phyloP scores from a whole-genome alignment of 2,113 vertebrate species.

The Tichodroma muraria region DNA sequence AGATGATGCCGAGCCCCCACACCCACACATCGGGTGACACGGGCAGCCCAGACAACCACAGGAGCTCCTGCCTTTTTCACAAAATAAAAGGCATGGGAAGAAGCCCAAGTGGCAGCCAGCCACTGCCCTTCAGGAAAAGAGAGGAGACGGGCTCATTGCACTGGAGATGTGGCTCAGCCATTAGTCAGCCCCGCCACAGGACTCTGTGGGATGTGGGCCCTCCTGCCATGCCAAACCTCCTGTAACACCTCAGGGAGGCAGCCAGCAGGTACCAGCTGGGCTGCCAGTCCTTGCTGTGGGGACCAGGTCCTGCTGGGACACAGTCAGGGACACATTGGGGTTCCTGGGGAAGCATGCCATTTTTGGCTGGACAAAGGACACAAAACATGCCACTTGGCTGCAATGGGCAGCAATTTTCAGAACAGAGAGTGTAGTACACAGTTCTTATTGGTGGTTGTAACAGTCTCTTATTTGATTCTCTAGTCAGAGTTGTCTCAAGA shows the following conservation, averaged over 20 bases:
- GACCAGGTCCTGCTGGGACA: neutral
- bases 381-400: neutral
- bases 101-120: neutral
- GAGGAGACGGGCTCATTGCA: neutral
- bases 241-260: neutral
- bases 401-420: neutral
- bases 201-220: neutral
- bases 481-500: neutral
- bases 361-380: neutral
- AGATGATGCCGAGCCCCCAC: neutral
- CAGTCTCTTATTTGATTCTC: neutral
- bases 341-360: neutral
- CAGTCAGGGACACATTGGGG: fast-evolving
- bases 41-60: too few species aligned
- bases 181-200: neutral
- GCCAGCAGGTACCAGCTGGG: neutral
- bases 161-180: fast-evolving
- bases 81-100: neutral
- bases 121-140: neutral
- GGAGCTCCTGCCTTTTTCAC: neutral
- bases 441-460: neutral
- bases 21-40: neutral
- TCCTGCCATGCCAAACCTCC: neutral
- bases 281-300: neutral
- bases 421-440: neutral